Conservation (phyloP, 2,113 vertebrate species). For the Lophius piscatorius region DNA sequence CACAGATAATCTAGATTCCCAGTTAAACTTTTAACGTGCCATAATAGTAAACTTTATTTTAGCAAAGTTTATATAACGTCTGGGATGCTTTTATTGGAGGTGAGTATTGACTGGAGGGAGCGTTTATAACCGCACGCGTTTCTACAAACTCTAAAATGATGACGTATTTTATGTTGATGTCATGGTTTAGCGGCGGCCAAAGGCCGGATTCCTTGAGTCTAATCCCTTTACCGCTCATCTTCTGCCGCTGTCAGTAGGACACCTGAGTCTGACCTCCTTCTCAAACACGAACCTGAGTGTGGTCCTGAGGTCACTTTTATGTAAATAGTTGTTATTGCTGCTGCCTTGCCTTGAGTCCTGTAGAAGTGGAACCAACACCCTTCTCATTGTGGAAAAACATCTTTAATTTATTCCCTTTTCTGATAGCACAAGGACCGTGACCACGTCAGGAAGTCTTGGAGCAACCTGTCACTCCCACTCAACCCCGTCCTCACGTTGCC, state of each 20-base stretch:
- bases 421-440: constrained; percentile 80
- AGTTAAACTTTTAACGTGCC: too few relatives aligned
- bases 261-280: background rate
- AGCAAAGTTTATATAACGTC: too few relatives aligned
- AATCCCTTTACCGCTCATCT: constrained; percentile 51
- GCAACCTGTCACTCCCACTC: constrained; percentile 80
- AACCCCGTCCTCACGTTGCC: constrained; percentile 69
- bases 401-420: background rate
- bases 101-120: too few relatives aligned
- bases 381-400: background rate
- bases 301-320: background rate
- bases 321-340: too few relatives aligned
- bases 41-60: too few relatives aligned
- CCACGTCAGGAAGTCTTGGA: constrained; percentile 83
- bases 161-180: background rate
- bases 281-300: constrained; percentile 7
- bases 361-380: background rate
- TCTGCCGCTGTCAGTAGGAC: constrained; percentile 22
- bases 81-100: too few relatives aligned
- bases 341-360: background rate
- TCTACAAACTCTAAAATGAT: background rate
- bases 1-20: too few relatives aligned
- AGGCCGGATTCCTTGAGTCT: constrained; percentile 27
- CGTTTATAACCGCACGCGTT: too few relatives aligned
- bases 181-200: background rate